Conservation (phyloP, 2,888 invertebrate genomes). For the Caenorhabditis sinica region DNA sequence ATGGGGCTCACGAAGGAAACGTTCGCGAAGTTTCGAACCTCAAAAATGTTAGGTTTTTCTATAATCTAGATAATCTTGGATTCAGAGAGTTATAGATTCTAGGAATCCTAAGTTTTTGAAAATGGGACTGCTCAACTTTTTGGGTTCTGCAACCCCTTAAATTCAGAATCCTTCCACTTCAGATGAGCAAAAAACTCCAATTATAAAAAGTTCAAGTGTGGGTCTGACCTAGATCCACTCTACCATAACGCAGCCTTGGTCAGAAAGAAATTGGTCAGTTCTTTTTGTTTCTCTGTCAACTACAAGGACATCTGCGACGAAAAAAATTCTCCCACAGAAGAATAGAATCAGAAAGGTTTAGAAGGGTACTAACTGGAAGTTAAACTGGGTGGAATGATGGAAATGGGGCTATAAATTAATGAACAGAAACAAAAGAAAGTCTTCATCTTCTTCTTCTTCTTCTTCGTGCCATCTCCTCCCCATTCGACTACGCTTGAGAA, state of each 20-base stretch:
- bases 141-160: too few species aligned
- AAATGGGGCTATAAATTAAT: constrained; percentile 45
- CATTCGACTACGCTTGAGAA: constrained; percentile 19
- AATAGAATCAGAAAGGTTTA: not conserved
- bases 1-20: too few species aligned
- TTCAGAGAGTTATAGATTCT: too few species aligned
- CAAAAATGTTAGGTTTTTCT: too few species aligned
- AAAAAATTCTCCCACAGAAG: constrained; percentile 1
- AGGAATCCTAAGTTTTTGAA: too few species aligned
- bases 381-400: constrained; percentile 4
- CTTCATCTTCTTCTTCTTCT: constrained; percentile 36
- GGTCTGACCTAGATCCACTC: too few species aligned
- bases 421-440: constrained; percentile 54
- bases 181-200: too few species aligned
- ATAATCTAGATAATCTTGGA: too few species aligned
- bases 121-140: too few species aligned
- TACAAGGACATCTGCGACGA: not conserved
- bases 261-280: not conserved
- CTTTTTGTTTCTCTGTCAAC: not conserved
- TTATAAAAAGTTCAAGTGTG: too few species aligned
- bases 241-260: not conserved
- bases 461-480: constrained; percentile 28
- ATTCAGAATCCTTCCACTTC: too few species aligned
- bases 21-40: too few species aligned
- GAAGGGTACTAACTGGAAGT: constrained; percentile 6